A percentile compares a stretch with the other conserved stretches of the same genome.
These are phyloP conservation scores for Dicycla oo DNA, from an alignment of 2,888 invertebrate species.

Conservation along the genomic window DNA sequence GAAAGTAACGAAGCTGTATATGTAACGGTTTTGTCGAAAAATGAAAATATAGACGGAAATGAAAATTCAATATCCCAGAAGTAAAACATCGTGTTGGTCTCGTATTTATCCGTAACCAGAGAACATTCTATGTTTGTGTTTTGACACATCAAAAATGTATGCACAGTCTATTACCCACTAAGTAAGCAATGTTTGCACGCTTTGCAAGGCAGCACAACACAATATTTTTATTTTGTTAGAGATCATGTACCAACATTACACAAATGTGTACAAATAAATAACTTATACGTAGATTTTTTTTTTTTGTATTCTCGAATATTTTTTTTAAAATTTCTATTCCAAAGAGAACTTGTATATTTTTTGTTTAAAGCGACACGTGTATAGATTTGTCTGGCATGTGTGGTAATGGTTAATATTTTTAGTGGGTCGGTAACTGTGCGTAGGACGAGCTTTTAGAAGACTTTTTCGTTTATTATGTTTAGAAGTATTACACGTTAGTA, in stretches of 20 bases:
- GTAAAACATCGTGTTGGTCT: not conserved
- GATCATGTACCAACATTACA: too few species aligned
- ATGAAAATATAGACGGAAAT: not conserved
- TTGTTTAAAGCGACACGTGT: slow-evolving; percentile 19
- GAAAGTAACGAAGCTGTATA: slow-evolving; percentile 19
- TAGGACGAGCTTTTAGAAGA: slow-evolving; percentile 46
- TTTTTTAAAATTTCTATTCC: not conserved
- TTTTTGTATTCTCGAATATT: not conserved
- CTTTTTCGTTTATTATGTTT: slow-evolving; percentile 30
- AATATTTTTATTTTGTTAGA: too few species aligned
- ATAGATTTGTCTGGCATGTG: slow-evolving; percentile 27
- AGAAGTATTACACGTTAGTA: slow-evolving; percentile 4
- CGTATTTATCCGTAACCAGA: not conserved
- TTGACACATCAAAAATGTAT: not conserved
- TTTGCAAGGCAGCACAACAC: too few species aligned
- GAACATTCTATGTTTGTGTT: not conserved
- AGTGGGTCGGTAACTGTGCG: slow-evolving; percentile 29
- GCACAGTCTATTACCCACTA: too few species aligned
- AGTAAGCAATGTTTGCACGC: too few species aligned
- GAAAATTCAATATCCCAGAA: not conserved
- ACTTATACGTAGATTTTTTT: too few species aligned
- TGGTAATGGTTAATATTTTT: slow-evolving; percentile 50
- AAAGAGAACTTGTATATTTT: not conserved
- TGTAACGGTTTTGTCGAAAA: not conserved
- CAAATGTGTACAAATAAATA: too few species aligned